A percentile compares a stretch with the other conserved stretches of the same genome.
Evolutionary conservation across 2,888 invertebrate genomes (phyloP).

Genomic region (Hedychridium roseum): DNA sequence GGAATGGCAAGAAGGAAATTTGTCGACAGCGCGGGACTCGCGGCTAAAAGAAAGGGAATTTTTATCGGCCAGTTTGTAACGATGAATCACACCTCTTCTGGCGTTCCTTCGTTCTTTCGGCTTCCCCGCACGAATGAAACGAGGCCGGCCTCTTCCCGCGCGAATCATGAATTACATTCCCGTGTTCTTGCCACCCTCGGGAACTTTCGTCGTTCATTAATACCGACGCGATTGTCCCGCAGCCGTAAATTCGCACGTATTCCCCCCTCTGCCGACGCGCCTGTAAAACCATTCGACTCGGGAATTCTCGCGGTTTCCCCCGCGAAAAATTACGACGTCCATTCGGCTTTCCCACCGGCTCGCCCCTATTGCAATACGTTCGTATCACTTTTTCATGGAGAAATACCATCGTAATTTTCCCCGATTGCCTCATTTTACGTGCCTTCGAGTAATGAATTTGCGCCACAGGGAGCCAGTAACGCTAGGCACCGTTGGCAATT

Average conservation of each 20-base stretch:
- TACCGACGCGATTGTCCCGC: slow-evolving; percentile 5
- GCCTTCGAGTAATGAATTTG: too few species aligned
- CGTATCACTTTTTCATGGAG: background rate
- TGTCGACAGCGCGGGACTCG: background rate
- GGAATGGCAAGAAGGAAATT: too few species aligned
- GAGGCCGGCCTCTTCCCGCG: slow-evolving; percentile 9
- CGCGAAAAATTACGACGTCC: background rate
- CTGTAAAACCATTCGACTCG: slow-evolving; percentile 2
- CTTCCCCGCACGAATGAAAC: slow-evolving; percentile 7
- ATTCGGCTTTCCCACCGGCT: too few species aligned
- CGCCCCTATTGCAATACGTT: too few species aligned
- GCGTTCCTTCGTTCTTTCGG: slow-evolving; percentile 2
- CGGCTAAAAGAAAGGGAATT: slow-evolving; percentile 25
- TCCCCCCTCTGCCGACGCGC: too few species aligned
- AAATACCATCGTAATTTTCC: background rate
- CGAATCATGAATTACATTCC: slow-evolving; percentile 18
- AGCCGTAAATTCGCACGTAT: slow-evolving; percentile 18
- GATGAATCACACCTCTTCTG: slow-evolving; percentile 7
- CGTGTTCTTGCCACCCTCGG: slow-evolving; percentile 17
- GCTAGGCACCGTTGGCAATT: too few species aligned
- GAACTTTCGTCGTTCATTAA: slow-evolving; percentile 22
- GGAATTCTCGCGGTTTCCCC: background rate
- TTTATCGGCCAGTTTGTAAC: slow-evolving; percentile 15
- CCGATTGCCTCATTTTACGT: too few species aligned
- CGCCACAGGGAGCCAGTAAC: too few species aligned